These are phyloP conservation scores for Amniataba percoides DNA, from an alignment of 2,797 vertebrate species.

Conservation along the genomic window DNA sequence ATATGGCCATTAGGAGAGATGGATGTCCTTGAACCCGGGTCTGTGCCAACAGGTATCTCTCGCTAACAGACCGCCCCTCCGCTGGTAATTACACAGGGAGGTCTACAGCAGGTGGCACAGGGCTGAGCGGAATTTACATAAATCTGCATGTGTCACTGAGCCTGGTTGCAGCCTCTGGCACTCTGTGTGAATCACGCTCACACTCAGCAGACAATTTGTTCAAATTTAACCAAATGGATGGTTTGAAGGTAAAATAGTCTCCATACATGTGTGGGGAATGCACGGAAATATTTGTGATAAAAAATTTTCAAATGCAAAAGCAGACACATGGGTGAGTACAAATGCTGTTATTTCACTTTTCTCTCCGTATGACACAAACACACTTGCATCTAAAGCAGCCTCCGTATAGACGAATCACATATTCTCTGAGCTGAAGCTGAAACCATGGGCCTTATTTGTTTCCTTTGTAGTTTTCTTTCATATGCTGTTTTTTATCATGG, in stretches of 20 bases:
- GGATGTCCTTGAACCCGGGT: constrained; percentile 78
- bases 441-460: constrained; percentile 11
- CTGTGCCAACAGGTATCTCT: constrained; percentile 73
- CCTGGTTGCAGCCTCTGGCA: constrained; percentile 77
- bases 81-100: constrained; percentile 81
- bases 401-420: neutral
- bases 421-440: neutral
- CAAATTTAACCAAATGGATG: constrained; percentile 50
- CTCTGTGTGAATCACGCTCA: constrained; percentile 54
- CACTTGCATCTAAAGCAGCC: neutral
- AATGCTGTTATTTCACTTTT: neutral
- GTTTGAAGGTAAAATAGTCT: constrained; percentile 7
- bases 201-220: constrained; percentile 64
- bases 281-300: constrained; percentile 11
- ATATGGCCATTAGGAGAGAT: constrained; percentile 64
- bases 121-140: constrained; percentile 80
- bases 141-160: constrained; percentile 83
- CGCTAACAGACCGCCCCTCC: constrained; percentile 65
- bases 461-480: constrained; percentile 16
- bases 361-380: neutral
- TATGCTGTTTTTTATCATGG: constrained; percentile 1
- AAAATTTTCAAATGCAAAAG: neutral
- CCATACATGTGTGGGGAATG: neutral
- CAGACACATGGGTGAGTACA: neutral
- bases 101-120: constrained; percentile 72